Evolutionary conservation across 2,113 vertebrate species (phyloP).

Genomic region (Hemiscyllium ocellatum): DNA sequence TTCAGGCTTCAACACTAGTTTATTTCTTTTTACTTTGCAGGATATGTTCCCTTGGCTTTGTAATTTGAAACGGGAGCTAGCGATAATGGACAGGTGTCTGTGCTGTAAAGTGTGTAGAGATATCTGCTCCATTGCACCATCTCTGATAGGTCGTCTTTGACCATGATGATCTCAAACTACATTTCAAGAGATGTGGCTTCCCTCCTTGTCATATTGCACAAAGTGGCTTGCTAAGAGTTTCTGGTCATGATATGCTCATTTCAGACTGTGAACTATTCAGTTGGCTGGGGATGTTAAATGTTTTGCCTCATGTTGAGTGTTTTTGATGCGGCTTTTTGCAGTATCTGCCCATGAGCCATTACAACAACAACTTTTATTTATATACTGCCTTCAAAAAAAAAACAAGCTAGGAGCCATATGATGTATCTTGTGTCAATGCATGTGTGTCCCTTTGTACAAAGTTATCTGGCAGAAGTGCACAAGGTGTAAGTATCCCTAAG

Average conservation of each 20-base stretch:
- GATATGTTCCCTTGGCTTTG: background rate
- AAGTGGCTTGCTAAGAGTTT: background rate
- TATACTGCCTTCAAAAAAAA: background rate
- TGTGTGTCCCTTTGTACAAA: too few relatives aligned
- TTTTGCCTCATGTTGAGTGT: background rate
- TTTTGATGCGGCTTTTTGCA: background rate
- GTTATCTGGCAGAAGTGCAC: too few relatives aligned
- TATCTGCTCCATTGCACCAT: background rate
- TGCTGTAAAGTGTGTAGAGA: background rate
- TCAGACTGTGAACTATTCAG: background rate
- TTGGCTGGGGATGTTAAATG: background rate
- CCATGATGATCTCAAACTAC: background rate
- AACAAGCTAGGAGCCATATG: too few relatives aligned
- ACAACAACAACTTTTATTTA: background rate
- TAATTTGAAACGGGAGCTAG: background rate
- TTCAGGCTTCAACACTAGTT: background rate
- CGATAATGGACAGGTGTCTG: background rate
- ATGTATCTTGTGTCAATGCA: too few relatives aligned
- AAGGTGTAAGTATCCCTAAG: too few relatives aligned
- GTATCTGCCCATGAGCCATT: background rate
- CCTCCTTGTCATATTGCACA: background rate
- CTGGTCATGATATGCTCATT: background rate
- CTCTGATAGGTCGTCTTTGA: background rate
- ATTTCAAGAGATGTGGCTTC: background rate
- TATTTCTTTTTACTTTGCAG: background rate